Percentiles rank a stretch among this genome's conserved stretches.
These are phyloP conservation scores for Haliaeetus leucogaster DNA, from an alignment of 2,113 vertebrate genomes.

Conservation along the genomic window DNA sequence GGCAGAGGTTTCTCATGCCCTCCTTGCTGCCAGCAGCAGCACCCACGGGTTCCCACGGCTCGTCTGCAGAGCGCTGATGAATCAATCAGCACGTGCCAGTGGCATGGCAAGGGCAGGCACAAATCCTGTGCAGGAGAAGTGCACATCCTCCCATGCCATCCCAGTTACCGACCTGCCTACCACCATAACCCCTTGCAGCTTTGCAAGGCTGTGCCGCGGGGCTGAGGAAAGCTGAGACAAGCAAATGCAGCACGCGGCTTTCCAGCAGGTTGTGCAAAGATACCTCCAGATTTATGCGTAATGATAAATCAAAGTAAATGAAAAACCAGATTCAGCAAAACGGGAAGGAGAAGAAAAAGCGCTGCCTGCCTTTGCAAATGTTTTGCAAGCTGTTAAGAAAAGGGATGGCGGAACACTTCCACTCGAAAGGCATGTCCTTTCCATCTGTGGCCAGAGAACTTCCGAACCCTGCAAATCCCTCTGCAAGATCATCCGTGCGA, in stretches of 20 bases:
- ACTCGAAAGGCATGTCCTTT: background rate
- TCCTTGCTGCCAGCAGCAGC: background rate
- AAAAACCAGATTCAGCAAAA: constrained; percentile 26
- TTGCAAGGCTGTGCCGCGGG: rapidly evolving
- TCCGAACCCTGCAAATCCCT: constrained; percentile 20
- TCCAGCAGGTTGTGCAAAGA: background rate
- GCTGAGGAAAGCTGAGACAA: constrained; percentile 22
- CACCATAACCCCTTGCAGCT: background rate
- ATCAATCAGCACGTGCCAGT: rapidly evolving
- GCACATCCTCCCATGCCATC: rapidly evolving
- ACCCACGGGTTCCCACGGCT: background rate
- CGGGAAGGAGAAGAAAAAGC: background rate
- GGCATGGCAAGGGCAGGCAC: background rate
- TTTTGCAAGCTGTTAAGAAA: constrained; percentile 4
- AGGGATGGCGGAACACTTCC: background rate
- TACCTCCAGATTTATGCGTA: background rate
- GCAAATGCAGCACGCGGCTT: background rate
- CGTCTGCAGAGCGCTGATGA: background rate
- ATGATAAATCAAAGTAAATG: background rate
- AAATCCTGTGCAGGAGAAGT: background rate
- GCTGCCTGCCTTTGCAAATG: background rate
- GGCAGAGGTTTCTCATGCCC: background rate
- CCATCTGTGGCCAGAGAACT: constrained; percentile 31
- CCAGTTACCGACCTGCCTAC: background rate
- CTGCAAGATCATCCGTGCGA: background rate